A percentile compares a stretch with the other conserved stretches of the same genome.
Evolutionary conservation across 2,888 invertebrate species (phyloP).

Genomic region (Heliothis peltigera): DNA sequence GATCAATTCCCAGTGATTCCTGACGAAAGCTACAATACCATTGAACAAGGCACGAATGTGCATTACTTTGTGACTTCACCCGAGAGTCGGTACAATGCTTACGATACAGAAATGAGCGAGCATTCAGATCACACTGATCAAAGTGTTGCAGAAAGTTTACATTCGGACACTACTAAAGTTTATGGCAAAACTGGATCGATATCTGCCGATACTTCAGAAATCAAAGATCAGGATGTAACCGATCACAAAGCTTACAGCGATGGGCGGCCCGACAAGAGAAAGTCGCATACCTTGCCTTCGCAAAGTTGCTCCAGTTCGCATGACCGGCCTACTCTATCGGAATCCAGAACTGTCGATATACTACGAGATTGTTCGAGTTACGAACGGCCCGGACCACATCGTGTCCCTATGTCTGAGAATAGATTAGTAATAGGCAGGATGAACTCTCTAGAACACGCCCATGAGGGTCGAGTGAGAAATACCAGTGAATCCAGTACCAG

Average conservation of each 20-base stretch:
- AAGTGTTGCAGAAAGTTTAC: slow-evolving; percentile 83
- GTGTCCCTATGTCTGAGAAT: slow-evolving; percentile 72
- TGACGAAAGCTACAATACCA: slow-evolving; percentile 90
- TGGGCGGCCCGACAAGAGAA: slow-evolving; percentile 79
- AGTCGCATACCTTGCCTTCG: slow-evolving; percentile 90
- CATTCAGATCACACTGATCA: slow-evolving; percentile 87
- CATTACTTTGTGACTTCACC: slow-evolving; percentile 78
- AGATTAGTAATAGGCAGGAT: slow-evolving; percentile 78
- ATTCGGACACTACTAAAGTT: slow-evolving; percentile 76
- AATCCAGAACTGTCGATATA: slow-evolving; percentile 92
- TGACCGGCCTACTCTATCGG: slow-evolving; percentile 92
- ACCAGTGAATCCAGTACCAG: slow-evolving; percentile 94
- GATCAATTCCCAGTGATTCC: slow-evolving; percentile 94
- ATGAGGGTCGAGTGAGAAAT: slow-evolving; percentile 85
- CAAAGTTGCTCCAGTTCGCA: slow-evolving; percentile 89
- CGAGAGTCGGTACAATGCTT: slow-evolving; percentile 75
- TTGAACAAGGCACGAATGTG: slow-evolving; percentile 74
- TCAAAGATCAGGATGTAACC: slow-evolving; percentile 76
- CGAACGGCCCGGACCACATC: slow-evolving; percentile 75
- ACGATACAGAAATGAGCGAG: slow-evolving; percentile 83
- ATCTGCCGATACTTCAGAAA: slow-evolving; percentile 67
- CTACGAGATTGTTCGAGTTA: slow-evolving; percentile 80
- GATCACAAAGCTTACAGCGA: slow-evolving; percentile 71
- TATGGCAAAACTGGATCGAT: slow-evolving; percentile 68
- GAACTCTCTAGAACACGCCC: slow-evolving; percentile 82